Base-by-base conservation (phyloP, 2,888 invertebrate genomes). In the Dermolepida albohirtum region DNA sequence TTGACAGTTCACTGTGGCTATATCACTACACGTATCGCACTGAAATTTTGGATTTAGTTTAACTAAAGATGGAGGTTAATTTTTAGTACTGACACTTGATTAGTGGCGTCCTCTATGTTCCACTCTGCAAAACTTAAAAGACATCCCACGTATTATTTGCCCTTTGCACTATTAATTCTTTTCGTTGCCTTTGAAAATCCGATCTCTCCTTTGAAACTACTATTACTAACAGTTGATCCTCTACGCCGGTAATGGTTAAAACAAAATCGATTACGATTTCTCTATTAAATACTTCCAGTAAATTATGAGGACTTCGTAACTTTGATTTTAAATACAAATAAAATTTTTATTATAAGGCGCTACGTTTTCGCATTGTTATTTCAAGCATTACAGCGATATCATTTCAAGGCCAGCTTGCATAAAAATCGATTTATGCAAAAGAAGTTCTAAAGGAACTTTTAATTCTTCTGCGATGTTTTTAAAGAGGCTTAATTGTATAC, bases 141-240 rank as follows among this genome's bases (percentile, higher is more conserved):
- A n/a, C n/a, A n/a, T n/a, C n/a, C n/a, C n/a, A n/a, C n/a, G n/a
- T n/a, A 81, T 97, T 96, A 57, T 89, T 88, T 6, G 94, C 94
- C 74, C 91, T 88, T 81, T 93, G 90, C 1, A 93, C 86, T 64
- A 94, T 92, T 49, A 95, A 81, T 64, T 90, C 89, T 83, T 93
- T 92, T 74, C 93, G 86, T 79, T 92, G 90, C 78, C 92, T 89
- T 84, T 94, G 93, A 67, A 95, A 85, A 78, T 94, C 94, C 1
- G 94, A 94, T 72, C 92, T 88, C 83, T 94, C 94, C 81, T 93
- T 92, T 4, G 93, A 93, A 6, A 94, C 93, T 0, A 94, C 93
- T 73, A 94, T 93, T 47, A 93, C 93, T 68, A 95, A 84, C 39
- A 95, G 84, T 82, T 95, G 94, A 81, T 94, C 94, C 82, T 94